These are phyloP conservation scores for Biston stratarius DNA, from an alignment of 2,888 invertebrate genomes.

Conservation along the genomic window DNA sequence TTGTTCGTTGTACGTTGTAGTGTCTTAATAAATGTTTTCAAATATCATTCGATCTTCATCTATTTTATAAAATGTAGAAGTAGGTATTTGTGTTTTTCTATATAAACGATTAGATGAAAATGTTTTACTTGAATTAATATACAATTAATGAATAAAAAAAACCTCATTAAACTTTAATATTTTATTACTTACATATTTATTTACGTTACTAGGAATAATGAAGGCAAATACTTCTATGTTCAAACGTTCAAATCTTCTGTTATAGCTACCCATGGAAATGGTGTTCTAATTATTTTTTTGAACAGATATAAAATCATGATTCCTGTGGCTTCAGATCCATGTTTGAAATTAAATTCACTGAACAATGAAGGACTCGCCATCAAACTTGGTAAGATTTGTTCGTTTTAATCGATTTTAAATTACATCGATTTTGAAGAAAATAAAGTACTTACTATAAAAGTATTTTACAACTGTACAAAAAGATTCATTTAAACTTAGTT, in stretches of 20 bases:
- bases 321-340: neutral
- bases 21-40: too few relatives aligned
- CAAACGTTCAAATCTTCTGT: neutral
- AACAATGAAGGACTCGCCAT: neutral
- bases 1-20: too few relatives aligned
- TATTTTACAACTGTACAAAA: constrained; percentile 36
- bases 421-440: neutral
- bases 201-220: neutral
- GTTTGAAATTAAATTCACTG: neutral
- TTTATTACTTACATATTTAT: neutral
- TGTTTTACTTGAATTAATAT: too few relatives aligned
- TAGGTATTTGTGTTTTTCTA: too few relatives aligned
- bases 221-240: neutral
- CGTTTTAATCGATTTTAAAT: neutral
- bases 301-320: neutral
- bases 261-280: neutral
- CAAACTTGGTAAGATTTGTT: neutral
- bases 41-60: too few relatives aligned
- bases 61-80: too few relatives aligned
- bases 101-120: too few relatives aligned
- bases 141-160: neutral
- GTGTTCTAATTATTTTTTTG: neutral
- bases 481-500: constrained; percentile 3
- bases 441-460: neutral
- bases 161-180: neutral